Evolutionary conservation across 2,888 invertebrate species (phyloP).

Genomic region (Heliconius charithonia): DNA sequence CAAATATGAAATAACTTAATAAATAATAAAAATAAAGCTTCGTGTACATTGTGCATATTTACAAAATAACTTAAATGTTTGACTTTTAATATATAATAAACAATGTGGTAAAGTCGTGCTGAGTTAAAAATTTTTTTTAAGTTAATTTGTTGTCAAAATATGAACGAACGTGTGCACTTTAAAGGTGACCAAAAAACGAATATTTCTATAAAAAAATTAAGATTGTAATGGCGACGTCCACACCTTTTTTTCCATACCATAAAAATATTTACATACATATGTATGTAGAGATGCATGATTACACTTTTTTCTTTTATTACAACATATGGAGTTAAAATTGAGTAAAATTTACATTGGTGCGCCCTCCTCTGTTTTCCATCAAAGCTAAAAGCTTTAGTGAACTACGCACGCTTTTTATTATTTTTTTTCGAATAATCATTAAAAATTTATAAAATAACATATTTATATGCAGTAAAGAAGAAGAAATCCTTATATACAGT

Average conservation of each 20-base stretch:
- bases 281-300: too few relatives aligned
- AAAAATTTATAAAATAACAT: not conserved
- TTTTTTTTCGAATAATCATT: not conserved
- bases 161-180: too few relatives aligned
- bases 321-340: not conserved
- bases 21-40: slow-evolving; percentile 8
- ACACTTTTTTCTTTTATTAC: too few relatives aligned
- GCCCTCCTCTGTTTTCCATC: not conserved
- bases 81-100: not conserved
- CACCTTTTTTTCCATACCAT: too few relatives aligned
- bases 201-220: too few relatives aligned
- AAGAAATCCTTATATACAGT: not conserved
- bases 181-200: too few relatives aligned
- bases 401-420: not conserved
- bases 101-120: too few relatives aligned
- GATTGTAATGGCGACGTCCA: too few relatives aligned
- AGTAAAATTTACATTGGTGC: not conserved
- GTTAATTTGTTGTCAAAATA: too few relatives aligned
- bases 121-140: too few relatives aligned
- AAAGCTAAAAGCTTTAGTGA: not conserved
- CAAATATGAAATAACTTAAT: not conserved
- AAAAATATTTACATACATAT: too few relatives aligned
- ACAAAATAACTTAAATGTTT: not conserved
- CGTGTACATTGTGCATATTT: not conserved
- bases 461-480: too few relatives aligned